Conservation (phyloP, 35 echinoderm and acorn worm species). For the Heliocidaris tuberculata region DNA sequence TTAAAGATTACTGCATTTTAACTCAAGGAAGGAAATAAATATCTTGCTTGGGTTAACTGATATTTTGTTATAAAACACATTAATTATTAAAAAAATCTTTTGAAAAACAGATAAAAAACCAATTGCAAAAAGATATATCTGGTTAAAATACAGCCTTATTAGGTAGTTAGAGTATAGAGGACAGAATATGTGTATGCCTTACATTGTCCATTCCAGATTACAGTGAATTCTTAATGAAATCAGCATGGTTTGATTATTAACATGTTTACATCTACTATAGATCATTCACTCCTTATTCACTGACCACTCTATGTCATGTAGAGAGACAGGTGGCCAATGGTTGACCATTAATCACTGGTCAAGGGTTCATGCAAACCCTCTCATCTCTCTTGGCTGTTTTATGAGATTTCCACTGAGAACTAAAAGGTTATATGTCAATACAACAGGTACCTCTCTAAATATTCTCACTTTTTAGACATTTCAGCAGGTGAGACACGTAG, state of each 20-base stretch:
- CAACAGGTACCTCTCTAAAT: too few species aligned
- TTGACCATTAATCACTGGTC: constrained; percentile 4
- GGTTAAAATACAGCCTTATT: not conserved
- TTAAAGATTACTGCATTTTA: too few species aligned
- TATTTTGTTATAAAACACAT: too few species aligned
- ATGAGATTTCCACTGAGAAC: not conserved
- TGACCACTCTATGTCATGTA: not conserved
- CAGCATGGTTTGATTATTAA: not conserved
- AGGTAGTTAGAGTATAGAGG: not conserved
- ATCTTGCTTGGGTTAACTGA: too few species aligned
- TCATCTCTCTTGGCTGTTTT: not conserved
- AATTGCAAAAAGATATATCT: too few species aligned
- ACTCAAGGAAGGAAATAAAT: too few species aligned
- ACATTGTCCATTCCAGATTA: not conserved
- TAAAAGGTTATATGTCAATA: too few species aligned
- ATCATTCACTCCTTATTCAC: not conserved
- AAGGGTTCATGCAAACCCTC: not conserved
- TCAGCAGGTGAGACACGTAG: too few species aligned
- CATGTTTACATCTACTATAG: not conserved
- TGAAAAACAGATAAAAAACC: too few species aligned
- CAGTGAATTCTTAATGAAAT: not conserved
- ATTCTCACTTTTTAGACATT: too few species aligned
- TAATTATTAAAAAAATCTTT: too few species aligned
- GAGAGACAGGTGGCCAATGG: not conserved
- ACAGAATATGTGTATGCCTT: not conserved